Evolutionary conservation across 1,140 invertebrate species (phyloP).

Genomic region (Bradysia coprophila): DNA sequence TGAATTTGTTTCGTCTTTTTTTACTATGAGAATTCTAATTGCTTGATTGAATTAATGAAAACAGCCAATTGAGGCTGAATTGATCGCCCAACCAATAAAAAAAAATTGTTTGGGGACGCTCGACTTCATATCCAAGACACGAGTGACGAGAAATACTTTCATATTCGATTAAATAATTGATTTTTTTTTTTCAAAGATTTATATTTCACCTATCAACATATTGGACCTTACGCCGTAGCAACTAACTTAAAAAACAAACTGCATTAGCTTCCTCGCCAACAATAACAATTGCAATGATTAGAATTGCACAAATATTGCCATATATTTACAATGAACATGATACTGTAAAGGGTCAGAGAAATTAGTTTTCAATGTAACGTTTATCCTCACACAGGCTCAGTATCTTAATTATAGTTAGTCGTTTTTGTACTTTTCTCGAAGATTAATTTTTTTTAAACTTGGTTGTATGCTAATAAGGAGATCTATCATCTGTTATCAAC

Average conservation of each 20-base stretch:
- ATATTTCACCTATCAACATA: neutral
- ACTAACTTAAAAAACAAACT: neutral
- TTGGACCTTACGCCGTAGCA: too few species aligned
- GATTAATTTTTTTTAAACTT: neutral
- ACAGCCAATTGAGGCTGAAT: neutral
- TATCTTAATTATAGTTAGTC: neutral
- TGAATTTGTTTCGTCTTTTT: too few species aligned
- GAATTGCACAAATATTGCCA: neutral
- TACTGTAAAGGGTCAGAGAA: neutral
- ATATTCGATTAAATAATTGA: neutral
- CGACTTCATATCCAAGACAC: neutral
- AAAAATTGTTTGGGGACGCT: neutral
- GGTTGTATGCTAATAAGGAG: neutral
- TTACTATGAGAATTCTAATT: too few species aligned
- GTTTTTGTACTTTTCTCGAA: neutral
- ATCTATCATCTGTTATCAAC: too few species aligned
- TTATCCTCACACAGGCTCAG: neutral
- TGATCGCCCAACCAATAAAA: neutral
- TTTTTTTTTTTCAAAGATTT: neutral
- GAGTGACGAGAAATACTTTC: neutral
- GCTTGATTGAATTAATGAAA: neutral
- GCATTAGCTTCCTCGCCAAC: neutral
- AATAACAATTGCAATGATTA: neutral
- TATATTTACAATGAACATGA: neutral
- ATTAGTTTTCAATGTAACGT: neutral